phyloP scores from a whole-genome alignment of 1,140 invertebrate species.

The Octopus sinensis region DNA sequence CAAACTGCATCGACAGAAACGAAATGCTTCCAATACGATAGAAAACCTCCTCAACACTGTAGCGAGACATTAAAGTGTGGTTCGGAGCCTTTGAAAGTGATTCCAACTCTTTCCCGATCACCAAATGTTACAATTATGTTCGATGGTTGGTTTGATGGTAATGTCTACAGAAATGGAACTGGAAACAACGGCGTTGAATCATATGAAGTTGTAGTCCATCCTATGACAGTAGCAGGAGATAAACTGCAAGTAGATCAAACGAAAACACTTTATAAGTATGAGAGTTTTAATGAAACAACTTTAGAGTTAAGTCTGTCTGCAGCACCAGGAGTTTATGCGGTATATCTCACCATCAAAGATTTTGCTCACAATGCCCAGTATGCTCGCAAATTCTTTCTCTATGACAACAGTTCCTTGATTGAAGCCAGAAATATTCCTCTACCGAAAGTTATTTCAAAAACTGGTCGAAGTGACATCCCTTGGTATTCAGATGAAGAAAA shows the following conservation, averaged over 20 bases:
- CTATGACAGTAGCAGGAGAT: neutral
- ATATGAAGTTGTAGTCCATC: neutral
- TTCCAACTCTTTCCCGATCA: neutral
- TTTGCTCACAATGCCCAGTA: slow-evolving; percentile 28
- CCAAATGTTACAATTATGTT: neutral
- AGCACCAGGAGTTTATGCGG: neutral
- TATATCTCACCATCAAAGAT: neutral
- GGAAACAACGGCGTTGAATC: neutral
- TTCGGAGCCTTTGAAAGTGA: neutral
- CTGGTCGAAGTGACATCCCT: slow-evolving; percentile 9
- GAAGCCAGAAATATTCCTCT: neutral
- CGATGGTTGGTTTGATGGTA: neutral
- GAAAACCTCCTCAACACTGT: neutral
- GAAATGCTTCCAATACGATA: neutral
- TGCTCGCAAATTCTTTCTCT: slow-evolving; percentile 31
- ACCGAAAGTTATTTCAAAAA: slow-evolving; percentile 20
- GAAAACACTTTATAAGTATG: neutral
- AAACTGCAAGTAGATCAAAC: neutral
- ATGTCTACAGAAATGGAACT: neutral
- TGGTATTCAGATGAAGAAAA: slow-evolving; percentile 31
- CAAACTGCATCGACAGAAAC: neutral
- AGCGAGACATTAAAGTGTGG: neutral
- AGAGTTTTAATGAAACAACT: neutral
- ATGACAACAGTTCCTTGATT: slow-evolving; percentile 30
- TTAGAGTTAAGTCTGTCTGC: neutral